phyloP scores from a whole-genome alignment of 2,113 vertebrate genomes.

The Leptosomus discolor region DNA sequence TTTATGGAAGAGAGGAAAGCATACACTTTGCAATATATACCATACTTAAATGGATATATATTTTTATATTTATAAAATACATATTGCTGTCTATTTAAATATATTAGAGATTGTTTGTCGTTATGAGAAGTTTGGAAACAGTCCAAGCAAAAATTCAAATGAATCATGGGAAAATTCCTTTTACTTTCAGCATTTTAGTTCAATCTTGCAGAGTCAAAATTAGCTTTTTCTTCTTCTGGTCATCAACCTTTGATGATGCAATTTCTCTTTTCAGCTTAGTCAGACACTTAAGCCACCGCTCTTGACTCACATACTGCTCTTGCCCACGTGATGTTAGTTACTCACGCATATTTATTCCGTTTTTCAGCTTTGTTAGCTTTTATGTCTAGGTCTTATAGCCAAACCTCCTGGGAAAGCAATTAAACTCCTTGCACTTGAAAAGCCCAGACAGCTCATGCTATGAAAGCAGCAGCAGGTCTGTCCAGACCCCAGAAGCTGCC shows the following conservation, averaged over 20 bases:
- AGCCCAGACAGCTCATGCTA: background rate
- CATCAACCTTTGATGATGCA: background rate
- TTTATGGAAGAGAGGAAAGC: background rate
- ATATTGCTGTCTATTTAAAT: background rate
- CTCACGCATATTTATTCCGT: background rate
- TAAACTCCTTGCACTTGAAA: background rate
- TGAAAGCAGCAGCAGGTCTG: background rate
- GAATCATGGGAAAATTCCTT: background rate
- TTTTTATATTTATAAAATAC: background rate
- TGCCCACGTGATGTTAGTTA: constrained; percentile 10
- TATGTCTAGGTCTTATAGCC: background rate
- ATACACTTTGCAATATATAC: background rate
- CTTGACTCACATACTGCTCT: background rate
- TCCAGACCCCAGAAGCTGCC: background rate
- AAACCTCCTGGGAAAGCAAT: background rate
- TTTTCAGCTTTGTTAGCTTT: background rate
- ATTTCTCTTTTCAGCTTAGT: constrained; percentile 3
- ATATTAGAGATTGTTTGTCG: background rate
- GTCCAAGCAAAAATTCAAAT: background rate
- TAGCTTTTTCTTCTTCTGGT: background rate
- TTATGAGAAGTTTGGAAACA: background rate
- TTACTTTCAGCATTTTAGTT: constrained; percentile 15
- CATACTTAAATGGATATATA: background rate
- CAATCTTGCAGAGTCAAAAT: background rate
- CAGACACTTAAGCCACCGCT: background rate